Base-by-base conservation (phyloP, 2,888 invertebrate species). In the Drosophila hamatofila region DNA sequence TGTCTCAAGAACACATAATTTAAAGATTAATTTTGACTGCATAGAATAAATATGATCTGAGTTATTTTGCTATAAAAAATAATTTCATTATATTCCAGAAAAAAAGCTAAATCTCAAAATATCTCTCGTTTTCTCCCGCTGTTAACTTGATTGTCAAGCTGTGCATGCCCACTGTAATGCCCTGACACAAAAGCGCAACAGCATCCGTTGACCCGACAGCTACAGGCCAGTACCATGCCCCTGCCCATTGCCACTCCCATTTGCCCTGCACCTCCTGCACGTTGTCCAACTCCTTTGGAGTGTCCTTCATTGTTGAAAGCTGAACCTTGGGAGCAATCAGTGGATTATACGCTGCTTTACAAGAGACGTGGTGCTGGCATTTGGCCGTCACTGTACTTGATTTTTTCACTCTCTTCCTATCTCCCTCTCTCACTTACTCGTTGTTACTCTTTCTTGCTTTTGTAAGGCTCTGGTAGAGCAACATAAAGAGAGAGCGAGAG, bases 271-370 rank as follows among this genome's bases (percentile, higher is more conserved):
- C 3, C 33, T 33, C 21, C 51, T 16, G 33, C 7, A 14, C 2
- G 44, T 49, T 11, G 64, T 42, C 18, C 42, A 41, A 52, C 58
- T 68, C 63, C 77, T 55, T 77, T 49, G 37, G 39, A 60, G 55
- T 73, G 77, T 70, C 85, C 78, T 82, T 78, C 70, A 75, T 80
- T 82, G 88, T 83, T 88, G 85, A 89, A 88, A 86, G 86, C 86
- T 78, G 83, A 86, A 86, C 86, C 85, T 86, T 89, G 85, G 85
- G 85, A 86, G 86, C 89, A 89, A 86, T 85, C 85, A 88, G 78
- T 83, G 85, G 89, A 85, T 89, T 85, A 89, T 88, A 60, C 78
- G 80, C 85, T 84, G 80, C 85, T 75, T 78, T 76, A 59, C 72
- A 72, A 72, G 76, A 74, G 71, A 57, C 70, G 74, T 56, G 73